Evolutionary conservation across 2,888 invertebrate genomes (phyloP).

Genomic region (Amphipoea oculea): DNA sequence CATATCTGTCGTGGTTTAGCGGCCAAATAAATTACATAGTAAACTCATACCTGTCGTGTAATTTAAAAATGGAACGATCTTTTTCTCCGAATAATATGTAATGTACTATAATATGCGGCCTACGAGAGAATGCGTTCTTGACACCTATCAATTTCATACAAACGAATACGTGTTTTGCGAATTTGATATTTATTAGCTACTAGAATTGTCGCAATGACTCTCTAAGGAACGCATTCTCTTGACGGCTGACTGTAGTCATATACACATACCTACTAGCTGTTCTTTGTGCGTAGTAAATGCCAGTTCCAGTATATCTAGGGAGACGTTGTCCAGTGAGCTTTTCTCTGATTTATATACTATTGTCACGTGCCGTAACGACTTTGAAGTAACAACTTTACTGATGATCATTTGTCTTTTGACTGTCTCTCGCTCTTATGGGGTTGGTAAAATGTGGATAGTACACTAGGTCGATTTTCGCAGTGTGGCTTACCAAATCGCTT

Average conservation of each 20-base stretch:
- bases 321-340: constrained; percentile 21
- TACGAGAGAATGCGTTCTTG: too few relatives aligned
- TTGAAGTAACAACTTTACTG: constrained; percentile 56
- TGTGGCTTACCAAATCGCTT: too few relatives aligned
- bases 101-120: too few relatives aligned
- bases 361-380: constrained; percentile 59
- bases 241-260: not conserved
- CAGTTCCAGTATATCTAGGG: constrained; percentile 40
- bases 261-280: not conserved
- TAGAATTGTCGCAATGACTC: not conserved
- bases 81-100: too few relatives aligned
- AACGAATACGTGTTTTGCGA: too few relatives aligned
- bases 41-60: too few relatives aligned
- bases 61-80: too few relatives aligned
- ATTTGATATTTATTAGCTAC: too few relatives aligned
- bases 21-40: too few relatives aligned
- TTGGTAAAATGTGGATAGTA: not conserved
- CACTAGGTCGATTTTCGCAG: too few relatives aligned
- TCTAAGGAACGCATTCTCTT: not conserved
- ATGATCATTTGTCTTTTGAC: constrained; percentile 41
- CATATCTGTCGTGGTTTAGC: too few relatives aligned
- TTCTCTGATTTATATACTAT: constrained; percentile 65
- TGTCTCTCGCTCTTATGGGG: not conserved
- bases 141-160: too few relatives aligned
- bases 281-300: not conserved